Evolutionary conservation across 2,888 invertebrate genomes (phyloP), one percentile per base, ranked within the genome.

Genomic region (Ganaspis brasiliensis): DNA sequence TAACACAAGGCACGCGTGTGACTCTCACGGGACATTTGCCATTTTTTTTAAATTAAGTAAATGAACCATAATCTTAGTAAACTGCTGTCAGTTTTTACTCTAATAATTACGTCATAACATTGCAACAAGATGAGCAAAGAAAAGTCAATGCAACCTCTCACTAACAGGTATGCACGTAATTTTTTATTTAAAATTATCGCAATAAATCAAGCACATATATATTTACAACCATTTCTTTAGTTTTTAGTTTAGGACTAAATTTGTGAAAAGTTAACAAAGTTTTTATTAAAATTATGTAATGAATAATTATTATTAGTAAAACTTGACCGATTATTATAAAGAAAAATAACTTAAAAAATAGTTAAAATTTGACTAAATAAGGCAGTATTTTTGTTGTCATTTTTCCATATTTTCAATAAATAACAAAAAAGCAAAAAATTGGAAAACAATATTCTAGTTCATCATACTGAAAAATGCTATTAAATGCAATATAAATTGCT

Each of bases 41-140:
- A 12, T 40, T 40, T 40, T 10, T 61, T 16, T 19, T 63, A 21
- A 4, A 12, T 9, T 19, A 1, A 19, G 16, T 61, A 19, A 16
- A 61, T 35, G 35, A 24, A 56, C 37, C 1, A 35, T 35, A 19
- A 37, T 35, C 37, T 19, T 16, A 10, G 16, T 10, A 63, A 63
- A 40, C 37, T 19, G 10, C n/a, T 37, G 21, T 10, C 16, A 37
- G 14, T 59, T 2, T 4, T 59, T 59, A 4, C 12, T 26, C 24
- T 10, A 21, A 16, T 37, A 21, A 56, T 81, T 77, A 77, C 74
- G 74, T 80, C 76, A 79, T 35, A 24, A 21, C 8, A 52, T 59
- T 55, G 52, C 70, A 35, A 16, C 40, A 55, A 61, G 45, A 61
- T 26, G 31, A 26, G 37, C 70, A 35, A 49, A 19, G 19, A 35